Conservation (phyloP, 2,888 invertebrate genomes). For the Rambutsinella grinnellia region DNA sequence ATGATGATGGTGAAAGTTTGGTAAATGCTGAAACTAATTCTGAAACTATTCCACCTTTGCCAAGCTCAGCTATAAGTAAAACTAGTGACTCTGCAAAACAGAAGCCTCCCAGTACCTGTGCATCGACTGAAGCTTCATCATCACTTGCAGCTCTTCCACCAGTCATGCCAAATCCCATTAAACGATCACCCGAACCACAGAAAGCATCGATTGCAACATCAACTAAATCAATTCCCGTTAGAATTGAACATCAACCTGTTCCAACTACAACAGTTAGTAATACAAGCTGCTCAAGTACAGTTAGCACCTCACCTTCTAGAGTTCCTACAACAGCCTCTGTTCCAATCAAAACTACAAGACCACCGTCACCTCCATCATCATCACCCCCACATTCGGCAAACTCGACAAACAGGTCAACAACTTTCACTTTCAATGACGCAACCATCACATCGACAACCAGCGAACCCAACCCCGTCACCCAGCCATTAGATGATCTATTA, state of each 20-base stretch:
- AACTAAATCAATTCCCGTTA: too few species aligned
- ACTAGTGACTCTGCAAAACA: too few species aligned
- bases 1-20: slow-evolving; percentile 4
- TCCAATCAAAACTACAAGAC: neutral
- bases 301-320: neutral
- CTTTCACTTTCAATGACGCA: neutral
- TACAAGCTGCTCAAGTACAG: neutral
- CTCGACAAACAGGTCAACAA: neutral
- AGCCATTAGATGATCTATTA: too few species aligned
- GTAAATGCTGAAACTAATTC: neutral
- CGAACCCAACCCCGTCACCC: neutral
- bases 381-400: neutral
- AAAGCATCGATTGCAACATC: neutral
- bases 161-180: neutral
- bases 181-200: neutral
- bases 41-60: neutral
- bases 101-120: neutral
- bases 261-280: neutral
- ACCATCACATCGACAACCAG: slow-evolving; percentile 1
- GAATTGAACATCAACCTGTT: too few species aligned
- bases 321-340: neutral
- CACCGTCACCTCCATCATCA: neutral
- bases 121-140: neutral
- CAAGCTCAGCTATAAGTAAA: neutral
- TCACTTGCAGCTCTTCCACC: neutral